Evolutionary conservation across 2,888 invertebrate genomes (phyloP).

Genomic region (Acleris cristana): DNA sequence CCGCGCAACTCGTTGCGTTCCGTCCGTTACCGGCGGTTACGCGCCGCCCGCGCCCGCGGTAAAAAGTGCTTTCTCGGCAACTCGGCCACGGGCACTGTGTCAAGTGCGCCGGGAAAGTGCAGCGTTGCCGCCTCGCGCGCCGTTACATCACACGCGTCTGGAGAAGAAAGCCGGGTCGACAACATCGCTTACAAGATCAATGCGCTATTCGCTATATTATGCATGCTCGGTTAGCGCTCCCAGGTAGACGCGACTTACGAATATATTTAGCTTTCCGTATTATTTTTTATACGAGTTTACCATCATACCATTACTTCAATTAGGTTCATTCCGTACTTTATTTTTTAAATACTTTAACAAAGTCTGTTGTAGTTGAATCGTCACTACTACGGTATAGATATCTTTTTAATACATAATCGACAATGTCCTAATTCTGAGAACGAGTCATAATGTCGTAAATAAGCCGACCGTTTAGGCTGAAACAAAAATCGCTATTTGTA

Average conservation of each 20-base stretch:
- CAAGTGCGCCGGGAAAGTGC: slow-evolving; percentile 82
- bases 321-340: not conserved
- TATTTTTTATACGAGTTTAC: no score
- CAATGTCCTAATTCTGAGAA: slow-evolving; percentile 72
- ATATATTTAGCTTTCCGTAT: no score
- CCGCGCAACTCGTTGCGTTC: slow-evolving; percentile 73
- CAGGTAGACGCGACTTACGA: not conserved
- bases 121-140: slow-evolving; percentile 71
- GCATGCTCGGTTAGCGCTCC: not conserved
- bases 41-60: slow-evolving; percentile 63
- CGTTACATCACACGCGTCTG: slow-evolving; percentile 79
- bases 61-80: slow-evolving; percentile 82
- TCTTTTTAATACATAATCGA: slow-evolving; percentile 17
- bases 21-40: slow-evolving; percentile 72
- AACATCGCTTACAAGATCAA: slow-evolving; percentile 54
- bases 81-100: slow-evolving; percentile 84
- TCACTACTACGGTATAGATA: not conserved
- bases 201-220: slow-evolving; percentile 1
- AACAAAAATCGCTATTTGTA: slow-evolving; percentile 75
- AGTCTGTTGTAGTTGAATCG: no score
- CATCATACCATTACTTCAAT: not conserved
- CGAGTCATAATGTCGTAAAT: slow-evolving; percentile 73
- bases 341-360: no score
- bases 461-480: slow-evolving; percentile 76
- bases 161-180: slow-evolving; percentile 66